Evolutionary conservation across 2,113 vertebrate genomes (phyloP), one percentile per base, ranked within the genome.

Genomic region (Gymnarchus niloticus): DNA sequence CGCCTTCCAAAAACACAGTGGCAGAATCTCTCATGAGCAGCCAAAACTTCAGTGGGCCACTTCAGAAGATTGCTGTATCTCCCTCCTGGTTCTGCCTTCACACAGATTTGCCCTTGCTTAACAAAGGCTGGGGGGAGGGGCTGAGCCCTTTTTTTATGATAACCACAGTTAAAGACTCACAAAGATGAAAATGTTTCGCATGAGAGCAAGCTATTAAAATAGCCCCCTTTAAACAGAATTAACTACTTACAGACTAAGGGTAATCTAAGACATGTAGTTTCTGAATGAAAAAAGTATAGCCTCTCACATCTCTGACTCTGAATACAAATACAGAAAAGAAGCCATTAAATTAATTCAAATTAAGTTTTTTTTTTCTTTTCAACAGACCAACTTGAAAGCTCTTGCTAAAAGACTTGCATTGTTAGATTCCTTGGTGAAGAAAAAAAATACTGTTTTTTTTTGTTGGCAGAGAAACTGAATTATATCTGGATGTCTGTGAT

Each of bases 31-130:
- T 89, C 69, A 89, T 87, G 88, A 90, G 69, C 56, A 89, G 89
- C 90, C 90, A 91, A 88, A 80, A 85, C 83, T 87, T 90, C 84
- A 89, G 73, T 85, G 87, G 73, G 86, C 89, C 90, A 88, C 89
- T 90, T 89, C 88, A 91, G 89, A 89, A 88, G 84, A 28, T 14
- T 56, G 17, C 41, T 52, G 83, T 90, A 87, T 89, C 88, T 90
- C 84, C 85, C 85, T 88, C 88, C 85, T 46, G 23, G 83, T 44
- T 87, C 77, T 84, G 83, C 37, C 6, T 85, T 90, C 76, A 87
- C 76, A 86, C 83, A 87, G 80, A 76, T 4, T 28, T 33, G 48
- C 52, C 41, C 84, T 69, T 56, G 85, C 84, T 33, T 83, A 81
- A 87, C 88, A 87, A 81, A n/a, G n/a, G n/a, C 49, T 10, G 59